phyloP scores from a whole-genome alignment of 2,113 vertebrate species.

The Lagenorhynchus albirostris region DNA sequence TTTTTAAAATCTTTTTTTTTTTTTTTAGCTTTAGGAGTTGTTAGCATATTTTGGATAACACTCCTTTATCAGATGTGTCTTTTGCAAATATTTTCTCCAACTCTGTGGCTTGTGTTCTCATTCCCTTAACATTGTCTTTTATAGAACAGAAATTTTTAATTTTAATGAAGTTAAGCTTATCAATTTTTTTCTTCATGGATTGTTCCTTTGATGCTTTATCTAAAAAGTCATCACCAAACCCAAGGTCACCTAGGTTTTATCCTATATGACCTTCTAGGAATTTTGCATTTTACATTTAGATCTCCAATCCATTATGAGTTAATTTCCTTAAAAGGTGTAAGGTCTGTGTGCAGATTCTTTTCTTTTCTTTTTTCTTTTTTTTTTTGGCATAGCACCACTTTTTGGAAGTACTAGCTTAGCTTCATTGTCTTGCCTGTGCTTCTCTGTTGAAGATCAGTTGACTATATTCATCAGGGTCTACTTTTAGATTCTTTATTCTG shows the following conservation, averaged over 20 bases:
- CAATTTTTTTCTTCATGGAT: background rate
- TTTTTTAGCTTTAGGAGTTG: background rate
- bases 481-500: background rate
- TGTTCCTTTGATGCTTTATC: background rate
- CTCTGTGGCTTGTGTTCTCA: background rate
- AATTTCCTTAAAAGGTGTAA: background rate
- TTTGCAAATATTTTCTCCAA: background rate
- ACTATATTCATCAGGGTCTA: background rate
- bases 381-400: background rate
- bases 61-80: background rate
- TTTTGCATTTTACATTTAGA: background rate
- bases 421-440: background rate
- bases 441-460: background rate
- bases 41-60: background rate
- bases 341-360: background rate
- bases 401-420: background rate
- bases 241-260: background rate
- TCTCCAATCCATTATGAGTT: background rate
- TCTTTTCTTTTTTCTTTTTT: too few species aligned
- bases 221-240: background rate
- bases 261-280: background rate
- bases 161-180: background rate
- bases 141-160: background rate
- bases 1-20: background rate
- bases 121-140: background rate